phyloP scores from a whole-genome alignment of 1,140 invertebrate genomes.

The Sycophaga agraensis region DNA sequence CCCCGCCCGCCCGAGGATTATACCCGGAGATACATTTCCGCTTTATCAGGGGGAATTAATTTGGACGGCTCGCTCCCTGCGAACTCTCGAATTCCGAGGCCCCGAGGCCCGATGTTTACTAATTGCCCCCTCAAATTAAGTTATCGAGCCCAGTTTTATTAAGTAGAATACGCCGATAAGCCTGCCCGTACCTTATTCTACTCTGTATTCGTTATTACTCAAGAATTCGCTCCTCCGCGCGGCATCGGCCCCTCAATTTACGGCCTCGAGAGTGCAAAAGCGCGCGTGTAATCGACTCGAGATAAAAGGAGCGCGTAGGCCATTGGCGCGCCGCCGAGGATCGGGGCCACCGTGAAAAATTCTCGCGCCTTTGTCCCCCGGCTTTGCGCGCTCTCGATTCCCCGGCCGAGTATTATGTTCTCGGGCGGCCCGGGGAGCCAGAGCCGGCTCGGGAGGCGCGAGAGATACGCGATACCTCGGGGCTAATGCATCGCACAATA shows the following conservation, averaged over 20 bases:
- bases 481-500: constrained; percentile 55
- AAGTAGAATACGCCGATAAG: neutral
- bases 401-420: neutral
- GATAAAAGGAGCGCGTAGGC: neutral
- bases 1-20: neutral
- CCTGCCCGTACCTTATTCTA: too few species aligned
- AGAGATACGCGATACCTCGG: constrained; percentile 27
- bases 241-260: neutral
- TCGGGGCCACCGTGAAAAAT: constrained; percentile 14
- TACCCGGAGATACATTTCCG: neutral
- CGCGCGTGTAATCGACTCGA: neutral
- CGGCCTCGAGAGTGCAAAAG: neutral
- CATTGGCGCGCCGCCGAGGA: neutral
- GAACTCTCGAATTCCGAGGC: too few species aligned
- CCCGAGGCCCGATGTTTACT: too few species aligned
- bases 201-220: neutral
- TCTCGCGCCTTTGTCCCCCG: neutral
- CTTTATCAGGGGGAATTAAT: constrained; percentile 16
- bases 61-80: constrained; percentile 12
- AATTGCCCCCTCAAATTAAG: too few species aligned
- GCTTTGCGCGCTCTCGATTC: constrained; percentile 1
- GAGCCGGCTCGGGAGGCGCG: neutral
- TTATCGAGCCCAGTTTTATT: too few species aligned
- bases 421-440: too few species aligned
- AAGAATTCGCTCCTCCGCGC: neutral